Evolutionary conservation across 2,113 vertebrate species (phyloP), one percentile per base, ranked within the genome.

Genomic region (Pseudopodoces humilis): DNA sequence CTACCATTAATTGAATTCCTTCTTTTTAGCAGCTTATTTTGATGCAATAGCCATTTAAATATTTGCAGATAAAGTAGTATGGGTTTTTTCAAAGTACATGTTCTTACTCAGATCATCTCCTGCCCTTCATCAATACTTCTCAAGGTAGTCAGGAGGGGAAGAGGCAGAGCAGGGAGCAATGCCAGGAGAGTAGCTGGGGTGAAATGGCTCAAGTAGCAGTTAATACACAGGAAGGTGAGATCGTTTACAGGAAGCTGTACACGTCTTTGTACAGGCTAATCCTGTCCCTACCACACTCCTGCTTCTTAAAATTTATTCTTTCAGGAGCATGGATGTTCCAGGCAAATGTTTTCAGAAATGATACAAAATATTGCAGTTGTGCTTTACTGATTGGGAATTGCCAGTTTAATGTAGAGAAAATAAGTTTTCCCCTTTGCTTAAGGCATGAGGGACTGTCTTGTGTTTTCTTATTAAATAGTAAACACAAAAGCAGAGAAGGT

Each of bases 321-420:
- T 13, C 35, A 16, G 22, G 27, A 80, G 9, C 18, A 20, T 31
- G 27, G 39, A 49, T 55, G 13, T 71, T 68, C 31, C n/a, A 69
- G 46, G 59, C 2, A 7, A 53, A 62, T 58, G 21, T 80, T 80
- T 62, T 68, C 25, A 77, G 46, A 83, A 84, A 37, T 50, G 1
- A 31, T 31, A 9, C 0, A 0, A 25, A 35, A 6, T 2, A 3
- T 11, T 84, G 43, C 33, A 74, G 52, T 25, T 39, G 62, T 81
- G 22, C 41, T 69, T 69, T 77, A 28, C n/a, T 65, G 23, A 35
- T 27, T 44, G 24, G 10, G 37, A 77, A 74, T 56, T 46, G 22
- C 53, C 11, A 6, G 9, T 81, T 68, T 77, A 65, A 44, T n/a
- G 10, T 39, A 31, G n/a, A 58, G 52, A 70, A 65, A 74, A 60